Evolutionary conservation across 2,888 invertebrate genomes (phyloP), one percentile per base, ranked within the genome.

Genomic region (Agapetus fuscipes): DNA sequence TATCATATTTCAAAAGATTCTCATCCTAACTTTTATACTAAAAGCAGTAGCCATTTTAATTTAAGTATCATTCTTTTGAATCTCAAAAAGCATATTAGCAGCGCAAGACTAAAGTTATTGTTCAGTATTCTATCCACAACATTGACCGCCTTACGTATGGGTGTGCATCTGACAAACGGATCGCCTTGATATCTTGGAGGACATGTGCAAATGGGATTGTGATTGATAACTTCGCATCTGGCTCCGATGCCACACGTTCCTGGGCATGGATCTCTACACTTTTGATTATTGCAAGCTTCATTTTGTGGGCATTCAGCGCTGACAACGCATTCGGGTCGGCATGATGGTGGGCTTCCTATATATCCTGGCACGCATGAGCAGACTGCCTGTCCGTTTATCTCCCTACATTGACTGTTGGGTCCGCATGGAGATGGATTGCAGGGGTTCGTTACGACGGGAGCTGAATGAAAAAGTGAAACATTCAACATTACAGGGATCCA

Each of bases 151-250:
- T 53, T 17, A 66, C 62, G 65, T 30, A 71, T 49, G 24, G 66
- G 58, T 46, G 67, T 68, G 55, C 86, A 86, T 26, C 71, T 62
- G 11, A 76, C 58, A 45, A 81, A 80, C 2, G 83, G 83, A 59
- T 88, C 85, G 50, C 89, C 90, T 11, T 74, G 68, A 58, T 74
- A 82, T 31, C 81, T 81, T 39, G 66, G 58, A 4, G 78, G 74
- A 52, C 84, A 84, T 51, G 76, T 75, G 53, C 84, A 84, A 72
- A 80, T 82, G 1, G 84, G 83, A 39, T 83, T 72, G 51, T 86
- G 86, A 56, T 85, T 85, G 3, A 81, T 75, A n/a, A 83, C 82
- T 61, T 78, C 76, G 54, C 86, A 86, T 39, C 76, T 67, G 5
- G 85, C 78, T 54, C 76, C 77, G 33, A 74, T 66, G 10, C 83